Base-by-base conservation (phyloP, 2,113 vertebrate genomes). In the Corapipo altera region DNA sequence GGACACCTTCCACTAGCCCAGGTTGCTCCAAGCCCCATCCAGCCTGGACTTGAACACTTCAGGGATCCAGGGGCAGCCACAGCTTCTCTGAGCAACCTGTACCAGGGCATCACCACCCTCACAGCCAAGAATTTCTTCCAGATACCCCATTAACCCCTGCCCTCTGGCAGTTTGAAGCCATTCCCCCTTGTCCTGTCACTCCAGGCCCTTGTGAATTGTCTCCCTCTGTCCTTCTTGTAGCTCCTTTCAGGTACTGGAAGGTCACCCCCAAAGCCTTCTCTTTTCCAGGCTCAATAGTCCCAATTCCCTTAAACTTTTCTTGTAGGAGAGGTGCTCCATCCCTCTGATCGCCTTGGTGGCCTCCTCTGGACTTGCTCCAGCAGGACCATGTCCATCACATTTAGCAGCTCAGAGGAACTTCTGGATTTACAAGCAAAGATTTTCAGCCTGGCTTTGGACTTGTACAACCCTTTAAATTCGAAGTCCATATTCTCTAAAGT, bases 101-200 rank as follows among this genome's bases (percentile, higher is more conserved):
- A 19, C 19, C 37, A 46, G 33, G 18, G 15, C 5, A 8, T 57
- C 2, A 0, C 17, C 44, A 20, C 15, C 44, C 54, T 82, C 70
- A 0, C 2, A 41, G 30, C 0, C 0, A 62, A 0, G 4, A 69
- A 70, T 62, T 76, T 1, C n/a, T 55, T 70, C 71, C 62, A 35
- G 55, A 0, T 23, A 2, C 62, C 41, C n/a, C 62, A 69, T 32
- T 17, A 0, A 26, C 0, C 17, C 21, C 24, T 61, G 6, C 20
- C 24, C 30, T 62, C 21, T 55, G 35, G 24, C 55, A 48, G 1
- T 70, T 30, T 5, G 62, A 49, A 62, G 9, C 55, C 64, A 20
- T 55, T 61, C 23, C 78, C 39, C 4, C 0, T 0, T 32, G 26
- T 43, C 15, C 57, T 70, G 18, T 23, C 41, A 0, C 41, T 84